Conservation (phyloP, 2,888 invertebrate genomes). For the Spodoptera littoralis region DNA sequence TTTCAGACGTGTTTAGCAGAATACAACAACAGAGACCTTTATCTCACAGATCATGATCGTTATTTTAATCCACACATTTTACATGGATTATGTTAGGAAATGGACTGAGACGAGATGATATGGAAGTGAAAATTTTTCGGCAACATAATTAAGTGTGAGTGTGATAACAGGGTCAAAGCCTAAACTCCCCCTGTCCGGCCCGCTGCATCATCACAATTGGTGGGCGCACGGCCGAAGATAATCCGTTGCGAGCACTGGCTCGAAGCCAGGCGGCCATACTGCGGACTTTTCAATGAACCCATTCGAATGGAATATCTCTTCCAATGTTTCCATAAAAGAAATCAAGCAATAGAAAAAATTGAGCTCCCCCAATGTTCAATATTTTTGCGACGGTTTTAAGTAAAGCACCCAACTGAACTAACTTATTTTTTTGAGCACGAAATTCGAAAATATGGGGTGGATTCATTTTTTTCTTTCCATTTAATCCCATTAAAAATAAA, state of each 20-base stretch:
- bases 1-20: too few relatives aligned
- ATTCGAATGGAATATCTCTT: slow-evolving; percentile 86
- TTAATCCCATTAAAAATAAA: too few relatives aligned
- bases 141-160: slow-evolving; percentile 69
- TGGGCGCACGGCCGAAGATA: slow-evolving; percentile 81
- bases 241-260: slow-evolving; percentile 80
- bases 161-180: slow-evolving; percentile 73
- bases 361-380: slow-evolving; percentile 65
- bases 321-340: slow-evolving; percentile 86
- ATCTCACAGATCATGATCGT: too few relatives aligned
- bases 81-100: too few relatives aligned
- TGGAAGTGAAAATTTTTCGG: slow-evolving; percentile 32
- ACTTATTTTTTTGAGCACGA: slow-evolving; percentile 10
- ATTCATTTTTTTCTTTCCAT: too few relatives aligned
- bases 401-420: slow-evolving; percentile 25
- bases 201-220: slow-evolving; percentile 84
- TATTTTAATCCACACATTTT: too few relatives aligned
- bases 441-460: background rate
- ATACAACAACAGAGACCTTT: too few relatives aligned
- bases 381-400: slow-evolving; percentile 51
- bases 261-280: slow-evolving; percentile 83
- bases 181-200: slow-evolving; percentile 68
- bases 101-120: too few relatives aligned
- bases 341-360: slow-evolving; percentile 81
- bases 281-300: slow-evolving; percentile 88